Evolutionary conservation across 1,140 invertebrate species (phyloP), one percentile per base, ranked within the genome.

Genomic region (Trachelipus rathkii): DNA sequence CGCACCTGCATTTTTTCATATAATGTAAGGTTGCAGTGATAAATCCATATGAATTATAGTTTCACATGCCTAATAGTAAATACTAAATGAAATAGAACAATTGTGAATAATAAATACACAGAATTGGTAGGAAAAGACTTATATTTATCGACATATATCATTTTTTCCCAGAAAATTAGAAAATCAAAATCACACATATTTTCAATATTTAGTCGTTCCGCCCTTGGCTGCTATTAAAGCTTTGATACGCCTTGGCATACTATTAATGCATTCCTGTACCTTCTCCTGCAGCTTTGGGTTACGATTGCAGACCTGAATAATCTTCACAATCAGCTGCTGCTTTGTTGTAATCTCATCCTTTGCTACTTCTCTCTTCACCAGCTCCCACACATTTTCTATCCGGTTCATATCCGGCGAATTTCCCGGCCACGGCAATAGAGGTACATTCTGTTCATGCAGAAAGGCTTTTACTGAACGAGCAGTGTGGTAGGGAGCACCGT

Each of bases 221-320:
- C n/a, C n/a, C n/a, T n/a, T 33, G 1, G 33, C 33, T 33, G 1
- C 7, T 66, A 66, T 66, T 66, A 66, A 66, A 45, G 24, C n/a
- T 10, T 23, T 13, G 13, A 43, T 74, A 21, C 7, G 60, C 15
- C 60, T 66, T 66, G 1, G 21, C 21, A 66, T 66, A 7, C 60
- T n/a, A 23, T 66, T 23, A 7, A 23, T 66, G 21, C 21, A 66
- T 66, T 1, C 1, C 7, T n/a, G 60, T 3, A 66, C 60, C 1
- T 1, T 66, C 60, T n/a, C 21, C 60, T 66, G 60, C 7, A 66
- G 1, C 60, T 66, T 3, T 66, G 43, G 7, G 19, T 73, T 43
- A 74, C 66, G 44, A 76, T 79, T 13, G 2, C 82, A 82, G 82
- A 80, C 81, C 78, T 68, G 71, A 72, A 76, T 44, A 10, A 67